Base-by-base conservation (phyloP, 2,888 invertebrate genomes). In the Eurytoma californica region DNA sequence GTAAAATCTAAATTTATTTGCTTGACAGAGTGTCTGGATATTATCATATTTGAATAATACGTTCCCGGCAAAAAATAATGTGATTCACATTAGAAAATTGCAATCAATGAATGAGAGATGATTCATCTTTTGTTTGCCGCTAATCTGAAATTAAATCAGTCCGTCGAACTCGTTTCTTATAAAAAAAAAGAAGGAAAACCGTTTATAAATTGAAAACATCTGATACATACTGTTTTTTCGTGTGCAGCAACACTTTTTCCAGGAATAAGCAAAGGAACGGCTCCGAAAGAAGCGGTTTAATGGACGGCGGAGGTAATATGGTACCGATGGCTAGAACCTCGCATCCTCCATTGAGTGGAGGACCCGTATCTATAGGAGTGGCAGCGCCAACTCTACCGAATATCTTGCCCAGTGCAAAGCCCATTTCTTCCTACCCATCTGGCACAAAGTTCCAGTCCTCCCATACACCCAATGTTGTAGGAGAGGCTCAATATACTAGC, bases 381-480 rank as follows among this genome's bases (percentile, higher is more conserved):
- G 82, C 85, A 72, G 84, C 86, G 82, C 86, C 88, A 28, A 84
- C 87, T n/a, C 83, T 87, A 69, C 77, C 88, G 75, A 85, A 87
- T 82, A 88, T 86, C 82, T 85, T 89, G 84, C 87, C 89, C 74
- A 85, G 87, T 80, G 84, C 84, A 77, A 90, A 89, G 83, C 85
- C 88, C 83, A 84, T 86, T 72, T 83, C 87, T 80, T 88, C 89
- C 87, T 89, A 88, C 79, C 87, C 87, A 83, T 81, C 85, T 82
- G 88, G 88, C 87, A 88, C 88, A 88, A 90, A 90, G 87, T 90
- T 88, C 87, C 89, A 90, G 86, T 88, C 89, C 86, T 88, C 89
- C 79, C 89, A 90, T 81, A 72, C 84, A 77, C 78, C 84, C 72
- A 76, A 72, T 53, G 55, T 78, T 75, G 77, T 80, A 67, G 82